Evolutionary conservation across 2,797 vertebrate species (phyloP).

Genomic region (Stomatorhinus walkeri): DNA sequence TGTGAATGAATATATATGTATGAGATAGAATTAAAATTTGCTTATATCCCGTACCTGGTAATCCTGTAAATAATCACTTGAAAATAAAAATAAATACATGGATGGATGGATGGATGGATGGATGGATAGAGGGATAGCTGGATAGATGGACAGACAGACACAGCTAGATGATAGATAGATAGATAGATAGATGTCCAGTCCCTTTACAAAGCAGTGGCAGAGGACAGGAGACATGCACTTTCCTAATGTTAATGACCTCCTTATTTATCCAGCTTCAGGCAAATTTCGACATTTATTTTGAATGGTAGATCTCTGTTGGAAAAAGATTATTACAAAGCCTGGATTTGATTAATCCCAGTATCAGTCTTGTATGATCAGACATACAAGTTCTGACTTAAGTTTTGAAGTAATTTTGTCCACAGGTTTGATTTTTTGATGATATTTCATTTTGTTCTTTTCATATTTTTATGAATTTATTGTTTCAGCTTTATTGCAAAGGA

Average conservation of each 20-base stretch:
- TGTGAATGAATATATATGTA: background rate
- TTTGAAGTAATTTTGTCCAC: background rate
- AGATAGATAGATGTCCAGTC: background rate
- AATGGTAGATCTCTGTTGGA: background rate
- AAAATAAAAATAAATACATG: background rate
- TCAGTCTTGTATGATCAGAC: background rate
- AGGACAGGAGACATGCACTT: background rate
- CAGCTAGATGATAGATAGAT: no score
- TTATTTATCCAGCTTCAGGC: background rate
- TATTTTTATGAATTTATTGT: background rate
- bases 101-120: background rate
- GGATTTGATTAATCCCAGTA: background rate
- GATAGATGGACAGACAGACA: background rate
- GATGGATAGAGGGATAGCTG: background rate
- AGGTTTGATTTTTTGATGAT: background rate
- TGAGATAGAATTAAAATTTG: background rate
- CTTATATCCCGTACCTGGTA: background rate
- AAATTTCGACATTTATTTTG: background rate
- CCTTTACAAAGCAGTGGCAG: background rate
- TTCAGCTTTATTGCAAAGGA: background rate
- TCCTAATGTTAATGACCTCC: background rate
- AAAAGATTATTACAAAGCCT: background rate
- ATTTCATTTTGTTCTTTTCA: background rate
- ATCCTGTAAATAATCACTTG: background rate
- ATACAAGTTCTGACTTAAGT: background rate